Base-by-base conservation (phyloP, 2,888 invertebrate genomes). In the Eupelmus urozonus region DNA sequence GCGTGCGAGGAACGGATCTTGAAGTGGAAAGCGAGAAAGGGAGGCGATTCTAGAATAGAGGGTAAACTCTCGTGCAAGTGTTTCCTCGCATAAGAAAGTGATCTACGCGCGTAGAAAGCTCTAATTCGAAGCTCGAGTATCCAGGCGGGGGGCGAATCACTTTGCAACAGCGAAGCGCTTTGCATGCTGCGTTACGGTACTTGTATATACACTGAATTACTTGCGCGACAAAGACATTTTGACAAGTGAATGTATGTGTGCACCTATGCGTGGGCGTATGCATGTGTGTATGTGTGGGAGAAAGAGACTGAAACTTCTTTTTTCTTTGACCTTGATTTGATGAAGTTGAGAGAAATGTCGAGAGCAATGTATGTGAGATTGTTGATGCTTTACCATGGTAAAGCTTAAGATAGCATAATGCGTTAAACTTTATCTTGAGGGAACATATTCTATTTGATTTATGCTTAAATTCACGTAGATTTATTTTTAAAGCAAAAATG, bases 21-120 rank as follows among this genome's bases (percentile, higher is more conserved):
- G 51, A 40, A 42, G 66, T 51, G 67, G 51, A 67, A 67, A 75
- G 45, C 25, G 51, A 34, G 59, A 29, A 49, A 74, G 34, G 45
- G 18, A 23, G 34, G n/a, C 9, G 18, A 16, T 51, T 7, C n/a
- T 27, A 16, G 34, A 55, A 16, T 16, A 53, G 20, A 45, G 20
- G 27, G 25, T 20, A 60, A 75, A 67, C 53, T 75, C 51, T 27
- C 42, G 69, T n/a, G 13, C 60, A 67, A 69, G 62, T 67, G 67
- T 62, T 53, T 62, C n/a, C 45, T 42, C 45, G 20, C 53, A 45
- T 75, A 69, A 76, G 76, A 59, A 76, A 76, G 65, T 71, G 42
- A 76, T 76, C 63, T 55, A 2, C 18, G 69, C 18, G 16, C 57
- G 40, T 40, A 16, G 18, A 42, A 60, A 34, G 55, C 70, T n/a